Evolutionary conservation across 2,113 vertebrate genomes (phyloP), one percentile per base, ranked within the genome.

Genomic region (Maccullochella peelii): DNA sequence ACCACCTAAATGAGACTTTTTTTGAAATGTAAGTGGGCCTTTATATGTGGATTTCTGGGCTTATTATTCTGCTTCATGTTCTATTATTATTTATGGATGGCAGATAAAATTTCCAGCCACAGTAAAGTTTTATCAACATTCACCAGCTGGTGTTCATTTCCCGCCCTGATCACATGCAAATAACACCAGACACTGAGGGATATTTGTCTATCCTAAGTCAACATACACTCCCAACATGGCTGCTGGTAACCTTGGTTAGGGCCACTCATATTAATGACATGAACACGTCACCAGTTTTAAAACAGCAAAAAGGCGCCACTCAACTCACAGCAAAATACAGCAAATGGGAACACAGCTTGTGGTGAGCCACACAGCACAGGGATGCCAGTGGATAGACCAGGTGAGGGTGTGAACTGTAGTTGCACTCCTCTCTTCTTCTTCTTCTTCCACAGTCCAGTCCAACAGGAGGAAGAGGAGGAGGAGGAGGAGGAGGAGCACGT

Each of bases 241-340:
- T 77, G 86, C 87, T 82, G 84, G 80, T 82, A 62, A 76, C 80
- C 82, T 88, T 76, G 15, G 83, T 81, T 58, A 38, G 73, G 80
- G 68, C 47, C 75, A 68, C 83, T 77, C 52, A 1, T 52, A 55
- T 77, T 33, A 81, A 89, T 84, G 79, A 90, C 83, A 88, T 40
- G 62, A 83, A 88, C 86, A 86, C 67, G 2, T 85, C 83, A 93
- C 86, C 76, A 67, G 77, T 33, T 82, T 80, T 15, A 80, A 84
- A 85, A 90, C 73, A 85, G 78, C 73, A 79, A 77, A 79, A 82
- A 83, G 74, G 74, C 80, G 86, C 85, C 77, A 88, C 89, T 84
- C 61, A 66, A 84, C 84, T 91, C 80, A 92, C 90, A 81, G 85
- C 88, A 90, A 88, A 91, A 86, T 86, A 93, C 91, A 93, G 87